Percentiles rank a stretch among this genome's conserved stretches.
Evolutionary conservation across 2,888 invertebrate genomes (phyloP).

Genomic region (Tiphia femorata): DNA sequence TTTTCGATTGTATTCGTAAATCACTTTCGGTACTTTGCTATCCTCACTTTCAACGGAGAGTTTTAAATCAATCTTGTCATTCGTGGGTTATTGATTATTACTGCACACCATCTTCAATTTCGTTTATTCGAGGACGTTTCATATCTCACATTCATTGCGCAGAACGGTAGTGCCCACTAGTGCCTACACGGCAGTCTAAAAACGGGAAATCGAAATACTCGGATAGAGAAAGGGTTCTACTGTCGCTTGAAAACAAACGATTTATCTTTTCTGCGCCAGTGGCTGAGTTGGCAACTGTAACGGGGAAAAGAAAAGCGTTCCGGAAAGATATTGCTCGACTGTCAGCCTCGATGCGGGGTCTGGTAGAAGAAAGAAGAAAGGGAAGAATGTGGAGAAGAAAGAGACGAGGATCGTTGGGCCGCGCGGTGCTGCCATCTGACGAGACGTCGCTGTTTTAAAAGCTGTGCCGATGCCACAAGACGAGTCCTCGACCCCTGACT

Average conservation of each 20-base stretch:
- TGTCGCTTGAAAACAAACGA: conserved; percentile 34
- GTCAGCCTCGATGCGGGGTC: neutral
- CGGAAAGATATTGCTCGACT: conserved; percentile 20
- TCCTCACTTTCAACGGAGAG: too few relatives aligned
- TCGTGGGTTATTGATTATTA: too few relatives aligned
- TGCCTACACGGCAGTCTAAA: too few relatives aligned
- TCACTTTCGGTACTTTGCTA: too few relatives aligned
- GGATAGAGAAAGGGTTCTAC: neutral
- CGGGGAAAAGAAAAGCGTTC: conserved; percentile 48
- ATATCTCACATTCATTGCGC: too few relatives aligned
- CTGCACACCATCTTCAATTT: too few relatives aligned
- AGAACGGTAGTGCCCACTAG: too few relatives aligned
- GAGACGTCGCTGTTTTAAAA: conserved; percentile 1
- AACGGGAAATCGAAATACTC: neutral
- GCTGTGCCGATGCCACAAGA: neutral
- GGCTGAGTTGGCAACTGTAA: conserved; percentile 53
- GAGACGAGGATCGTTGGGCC: neutral
- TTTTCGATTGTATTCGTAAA: too few relatives aligned
- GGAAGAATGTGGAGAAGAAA: neutral
- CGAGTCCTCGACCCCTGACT: conserved; percentile 47
- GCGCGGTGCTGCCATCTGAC: conserved; percentile 13
- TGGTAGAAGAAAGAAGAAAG: conserved; percentile 7
- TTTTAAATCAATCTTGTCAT: too few relatives aligned
- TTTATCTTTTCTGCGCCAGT: conserved; percentile 63
- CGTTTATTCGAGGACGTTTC: too few relatives aligned